Conservation (phyloP, 2,113 vertebrate genomes). For the Mormyrus lacerda region DNA sequence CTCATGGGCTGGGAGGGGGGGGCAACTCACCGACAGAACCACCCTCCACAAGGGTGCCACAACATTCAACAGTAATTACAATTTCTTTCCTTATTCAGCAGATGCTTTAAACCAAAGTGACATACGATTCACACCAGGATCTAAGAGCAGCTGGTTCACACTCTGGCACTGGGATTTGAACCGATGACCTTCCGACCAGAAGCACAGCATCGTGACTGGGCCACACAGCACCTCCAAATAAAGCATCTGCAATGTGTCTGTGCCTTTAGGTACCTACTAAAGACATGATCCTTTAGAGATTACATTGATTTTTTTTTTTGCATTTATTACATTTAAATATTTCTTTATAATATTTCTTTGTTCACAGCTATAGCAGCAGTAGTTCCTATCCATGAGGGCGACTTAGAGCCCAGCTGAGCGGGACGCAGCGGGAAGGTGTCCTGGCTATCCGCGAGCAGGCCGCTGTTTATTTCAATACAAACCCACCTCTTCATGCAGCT, state of each 20-base stretch:
- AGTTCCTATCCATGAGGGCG: neutral
- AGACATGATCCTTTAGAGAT: neutral
- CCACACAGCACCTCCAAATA: neutral
- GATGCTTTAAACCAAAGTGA: neutral
- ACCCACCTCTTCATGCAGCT: slow-evolving; percentile 68
- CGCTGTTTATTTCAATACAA: slow-evolving; percentile 54
- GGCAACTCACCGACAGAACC: neutral
- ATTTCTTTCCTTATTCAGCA: neutral
- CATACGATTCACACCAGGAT: neutral
- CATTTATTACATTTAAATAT: neutral
- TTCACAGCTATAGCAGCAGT: neutral
- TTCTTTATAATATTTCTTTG: neutral
- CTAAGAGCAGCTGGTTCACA: neutral
- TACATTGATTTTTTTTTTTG: neutral
- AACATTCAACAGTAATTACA: neutral
- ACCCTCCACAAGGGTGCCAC: neutral
- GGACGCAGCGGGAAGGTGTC: neutral
- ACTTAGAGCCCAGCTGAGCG: neutral
- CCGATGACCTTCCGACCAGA: neutral
- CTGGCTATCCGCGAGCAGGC: neutral
- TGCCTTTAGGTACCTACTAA: neutral
- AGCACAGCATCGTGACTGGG: neutral
- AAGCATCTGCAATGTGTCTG: neutral
- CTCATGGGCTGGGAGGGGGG: neutral
- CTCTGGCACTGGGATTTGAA: neutral